A percentile compares a stretch with the other conserved stretches of the same genome.
Conservation (phyloP, 2,113 vertebrate genomes). For the Galbula dea region DNA sequence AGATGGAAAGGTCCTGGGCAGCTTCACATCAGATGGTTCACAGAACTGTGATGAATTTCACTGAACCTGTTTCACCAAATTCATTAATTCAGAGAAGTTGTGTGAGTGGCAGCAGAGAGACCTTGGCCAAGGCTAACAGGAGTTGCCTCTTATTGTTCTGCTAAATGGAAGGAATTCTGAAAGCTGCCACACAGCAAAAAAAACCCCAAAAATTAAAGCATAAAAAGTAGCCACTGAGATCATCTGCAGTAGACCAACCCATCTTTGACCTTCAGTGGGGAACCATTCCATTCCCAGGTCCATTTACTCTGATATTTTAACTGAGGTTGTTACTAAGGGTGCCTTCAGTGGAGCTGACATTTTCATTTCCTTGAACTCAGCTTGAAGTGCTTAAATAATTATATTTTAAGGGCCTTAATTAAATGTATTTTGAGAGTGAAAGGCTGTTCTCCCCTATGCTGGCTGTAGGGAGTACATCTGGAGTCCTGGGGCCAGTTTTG, state of each 20-base stretch:
- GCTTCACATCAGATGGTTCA: not conserved
- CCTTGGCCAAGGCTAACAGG: not conserved
- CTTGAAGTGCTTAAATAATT: not conserved
- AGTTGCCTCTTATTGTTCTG: not conserved
- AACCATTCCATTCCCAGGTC: not conserved
- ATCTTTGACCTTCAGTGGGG: not conserved
- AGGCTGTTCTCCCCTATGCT: not conserved
- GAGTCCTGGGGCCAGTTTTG: too few relatives aligned
- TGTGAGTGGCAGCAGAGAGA: not conserved
- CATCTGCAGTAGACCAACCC: not conserved
- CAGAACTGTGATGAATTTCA: not conserved
- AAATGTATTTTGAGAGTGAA: not conserved
- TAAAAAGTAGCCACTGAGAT: not conserved
- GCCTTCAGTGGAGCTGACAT: not conserved
- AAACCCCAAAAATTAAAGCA: not conserved
- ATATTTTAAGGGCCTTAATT: not conserved
- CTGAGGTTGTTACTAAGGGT: not conserved
- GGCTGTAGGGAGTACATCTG: not conserved
- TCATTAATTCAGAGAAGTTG: not conserved
- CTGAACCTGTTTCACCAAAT: not conserved
- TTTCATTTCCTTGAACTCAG: not conserved
- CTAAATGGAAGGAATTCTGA: not conserved
- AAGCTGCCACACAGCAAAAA: not conserved
- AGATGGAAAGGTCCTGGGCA: not conserved
- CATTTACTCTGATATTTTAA: not conserved